Conservation (phyloP, 1,140 invertebrate species). For the Phocides pigmalion region DNA sequence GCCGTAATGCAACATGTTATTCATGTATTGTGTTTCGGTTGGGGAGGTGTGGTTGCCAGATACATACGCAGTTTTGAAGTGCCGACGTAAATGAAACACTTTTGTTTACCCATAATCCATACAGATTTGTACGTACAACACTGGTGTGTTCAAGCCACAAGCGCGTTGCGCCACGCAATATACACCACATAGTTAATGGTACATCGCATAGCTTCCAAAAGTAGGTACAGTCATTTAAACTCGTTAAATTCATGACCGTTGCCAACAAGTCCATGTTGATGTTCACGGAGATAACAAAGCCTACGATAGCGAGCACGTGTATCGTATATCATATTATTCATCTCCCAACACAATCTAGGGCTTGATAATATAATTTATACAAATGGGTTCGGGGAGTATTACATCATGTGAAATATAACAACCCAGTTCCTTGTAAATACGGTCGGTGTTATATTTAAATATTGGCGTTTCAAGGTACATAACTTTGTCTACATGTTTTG, state of each 20-base stretch:
- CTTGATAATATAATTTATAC: slow-evolving; percentile 7
- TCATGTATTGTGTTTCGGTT: no score
- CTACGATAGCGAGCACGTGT: not conserved
- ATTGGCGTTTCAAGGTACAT: not conserved
- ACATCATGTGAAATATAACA: slow-evolving; percentile 1
- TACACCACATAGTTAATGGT: not conserved
- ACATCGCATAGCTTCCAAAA: not conserved
- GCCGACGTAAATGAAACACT: no score
- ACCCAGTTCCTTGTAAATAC: not conserved
- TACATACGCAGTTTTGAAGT: no score
- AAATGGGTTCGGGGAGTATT: slow-evolving; percentile 2
- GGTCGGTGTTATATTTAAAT: not conserved
- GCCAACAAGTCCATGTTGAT: not conserved
- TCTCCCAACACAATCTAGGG: not conserved
- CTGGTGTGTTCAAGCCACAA: no score
- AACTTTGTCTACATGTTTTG: not conserved
- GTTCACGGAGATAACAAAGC: not conserved
- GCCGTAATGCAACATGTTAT: no score
- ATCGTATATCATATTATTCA: slow-evolving; percentile 1
- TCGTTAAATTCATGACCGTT: not conserved
- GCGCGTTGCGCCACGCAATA: no score
- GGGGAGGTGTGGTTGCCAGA: no score
- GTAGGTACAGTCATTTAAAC: not conserved
- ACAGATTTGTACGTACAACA: no score
- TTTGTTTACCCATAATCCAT: no score